phyloP scores from a whole-genome alignment of 2,113 vertebrate genomes.

The Trematomus loennbergii region DNA sequence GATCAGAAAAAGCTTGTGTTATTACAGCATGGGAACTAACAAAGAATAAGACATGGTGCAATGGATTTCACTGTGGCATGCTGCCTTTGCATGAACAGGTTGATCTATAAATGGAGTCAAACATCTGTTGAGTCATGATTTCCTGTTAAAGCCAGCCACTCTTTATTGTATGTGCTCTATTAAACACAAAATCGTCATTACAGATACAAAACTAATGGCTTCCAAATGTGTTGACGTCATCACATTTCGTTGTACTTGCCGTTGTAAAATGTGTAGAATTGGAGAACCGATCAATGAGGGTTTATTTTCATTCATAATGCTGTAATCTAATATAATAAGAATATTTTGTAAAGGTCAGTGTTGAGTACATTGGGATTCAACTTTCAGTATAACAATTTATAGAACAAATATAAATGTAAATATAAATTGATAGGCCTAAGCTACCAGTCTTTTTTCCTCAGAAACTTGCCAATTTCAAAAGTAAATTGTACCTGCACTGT shows the following conservation, averaged over 20 bases:
- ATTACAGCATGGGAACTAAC: slow-evolving; percentile 51
- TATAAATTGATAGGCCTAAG: too few species aligned
- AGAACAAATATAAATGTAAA: too few species aligned
- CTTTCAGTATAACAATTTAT: too few species aligned
- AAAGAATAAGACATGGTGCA: slow-evolving; percentile 42
- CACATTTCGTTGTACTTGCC: slow-evolving; percentile 22
- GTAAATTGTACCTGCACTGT: too few species aligned
- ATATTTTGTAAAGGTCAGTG: not conserved
- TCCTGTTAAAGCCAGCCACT: slow-evolving; percentile 32
- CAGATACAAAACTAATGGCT: slow-evolving; percentile 44
- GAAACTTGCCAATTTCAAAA: too few species aligned
- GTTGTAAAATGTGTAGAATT: slow-evolving; percentile 6
- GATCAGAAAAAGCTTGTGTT: slow-evolving; percentile 20
- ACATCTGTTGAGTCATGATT: slow-evolving; percentile 46
- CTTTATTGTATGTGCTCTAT: slow-evolving; percentile 21
- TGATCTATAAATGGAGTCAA: slow-evolving; percentile 56
- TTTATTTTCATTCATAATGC: not conserved
- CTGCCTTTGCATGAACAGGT: slow-evolving; percentile 50
- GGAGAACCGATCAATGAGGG: not conserved
- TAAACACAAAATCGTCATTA: slow-evolving; percentile 37
- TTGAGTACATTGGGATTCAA: not conserved
- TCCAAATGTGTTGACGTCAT: slow-evolving; percentile 50
- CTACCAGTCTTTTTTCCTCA: too few species aligned
- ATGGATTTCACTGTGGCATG: slow-evolving; percentile 36
- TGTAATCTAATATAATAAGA: slow-evolving; percentile 11